Conservation (phyloP, 2,797 vertebrate genomes). For the Emydoidea blandingii region DNA sequence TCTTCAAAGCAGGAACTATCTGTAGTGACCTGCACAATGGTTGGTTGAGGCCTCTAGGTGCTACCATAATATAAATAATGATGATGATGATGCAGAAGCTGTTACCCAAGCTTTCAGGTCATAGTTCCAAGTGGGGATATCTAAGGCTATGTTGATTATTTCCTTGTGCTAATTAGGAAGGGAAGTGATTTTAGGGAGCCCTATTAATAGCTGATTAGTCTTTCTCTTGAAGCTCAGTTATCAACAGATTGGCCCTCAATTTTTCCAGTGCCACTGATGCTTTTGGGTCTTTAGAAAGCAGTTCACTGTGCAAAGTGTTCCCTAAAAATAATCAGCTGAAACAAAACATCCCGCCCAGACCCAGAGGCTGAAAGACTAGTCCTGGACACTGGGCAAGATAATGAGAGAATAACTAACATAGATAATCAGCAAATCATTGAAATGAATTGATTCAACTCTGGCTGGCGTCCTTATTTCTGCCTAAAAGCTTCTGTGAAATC, state of each 20-base stretch:
- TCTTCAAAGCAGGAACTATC: not conserved
- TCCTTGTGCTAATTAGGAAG: not conserved
- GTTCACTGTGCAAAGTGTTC: not conserved
- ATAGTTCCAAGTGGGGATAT: not conserved
- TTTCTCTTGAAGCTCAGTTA: not conserved
- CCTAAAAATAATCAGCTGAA: constrained; percentile 24
- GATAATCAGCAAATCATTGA: constrained; percentile 85
- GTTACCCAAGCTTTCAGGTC: not conserved
- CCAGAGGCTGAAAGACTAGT: constrained; percentile 41
- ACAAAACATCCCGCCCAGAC: constrained; percentile 27
- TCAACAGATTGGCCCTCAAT: not conserved
- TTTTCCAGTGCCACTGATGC: not conserved
- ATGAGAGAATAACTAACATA: constrained; percentile 81
- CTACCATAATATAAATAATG: not conserved
- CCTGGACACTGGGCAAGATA: constrained; percentile 74
- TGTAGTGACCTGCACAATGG: fast-evolving
- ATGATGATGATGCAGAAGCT: not conserved
- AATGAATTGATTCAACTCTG: constrained; percentile 84
- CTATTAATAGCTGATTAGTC: not conserved
- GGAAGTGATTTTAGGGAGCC: not conserved
- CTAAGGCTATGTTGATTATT: not conserved
- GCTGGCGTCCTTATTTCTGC: constrained; percentile 79
- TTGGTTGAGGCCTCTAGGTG: not conserved
- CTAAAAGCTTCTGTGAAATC: constrained; percentile 76
- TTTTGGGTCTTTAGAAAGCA: not conserved